Evolutionary conservation across 1,140 invertebrate genomes (phyloP).

Genomic region (Leptopilina clavipes): DNA sequence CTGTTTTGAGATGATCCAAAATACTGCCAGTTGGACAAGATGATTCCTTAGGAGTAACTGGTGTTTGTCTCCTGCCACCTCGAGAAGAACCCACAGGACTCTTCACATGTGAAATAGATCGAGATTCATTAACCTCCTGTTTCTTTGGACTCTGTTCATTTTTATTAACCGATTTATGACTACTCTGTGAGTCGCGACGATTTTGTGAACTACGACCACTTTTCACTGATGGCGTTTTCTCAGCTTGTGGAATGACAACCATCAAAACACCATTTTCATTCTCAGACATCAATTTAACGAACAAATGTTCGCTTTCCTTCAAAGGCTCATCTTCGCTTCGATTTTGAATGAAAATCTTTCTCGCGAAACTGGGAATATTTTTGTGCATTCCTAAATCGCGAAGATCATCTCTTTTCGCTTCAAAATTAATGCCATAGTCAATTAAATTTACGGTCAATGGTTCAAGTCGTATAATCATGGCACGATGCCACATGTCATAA

Average conservation of each 20-base stretch:
- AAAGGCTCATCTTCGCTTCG: background rate
- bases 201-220: background rate
- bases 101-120: background rate
- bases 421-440: constrained; percentile 58
- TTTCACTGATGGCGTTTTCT: background rate
- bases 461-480: constrained; percentile 43
- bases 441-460: constrained; percentile 55
- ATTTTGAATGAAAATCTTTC: constrained; percentile 11
- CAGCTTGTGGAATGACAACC: background rate
- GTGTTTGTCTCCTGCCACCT: background rate
- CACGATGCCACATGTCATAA: constrained; percentile 60
- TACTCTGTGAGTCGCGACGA: background rate
- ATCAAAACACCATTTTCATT: background rate
- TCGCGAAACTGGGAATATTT: background rate
- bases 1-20: constrained; percentile 32
- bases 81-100: background rate
- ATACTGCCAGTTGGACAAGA: constrained; percentile 5
- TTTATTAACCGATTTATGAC: background rate
- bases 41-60: constrained; percentile 3
- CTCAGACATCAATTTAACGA: constrained; percentile 20
- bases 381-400: constrained; percentile 24
- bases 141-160: background rate
- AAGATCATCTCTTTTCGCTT: background rate
- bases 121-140: background rate
- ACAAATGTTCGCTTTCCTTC: constrained; percentile 4